These are phyloP conservation scores for Clanis bilineata DNA, from an alignment of 2,888 invertebrate species.

Conservation along the genomic window DNA sequence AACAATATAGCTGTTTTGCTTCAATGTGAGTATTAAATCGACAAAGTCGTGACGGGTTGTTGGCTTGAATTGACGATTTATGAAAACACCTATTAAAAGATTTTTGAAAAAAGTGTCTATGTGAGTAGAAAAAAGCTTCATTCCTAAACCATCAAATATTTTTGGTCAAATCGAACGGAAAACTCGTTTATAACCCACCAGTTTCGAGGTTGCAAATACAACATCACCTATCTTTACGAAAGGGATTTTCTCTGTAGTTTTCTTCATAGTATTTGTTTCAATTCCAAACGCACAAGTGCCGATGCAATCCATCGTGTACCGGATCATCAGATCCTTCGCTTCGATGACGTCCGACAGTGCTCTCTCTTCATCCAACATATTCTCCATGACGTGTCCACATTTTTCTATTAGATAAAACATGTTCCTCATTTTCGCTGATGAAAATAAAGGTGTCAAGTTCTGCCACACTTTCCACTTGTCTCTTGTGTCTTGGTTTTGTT, in stretches of 20 bases:
- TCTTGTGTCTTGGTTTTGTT: constrained; percentile 38
- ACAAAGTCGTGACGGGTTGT: constrained; percentile 49
- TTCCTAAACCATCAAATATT: constrained; percentile 40
- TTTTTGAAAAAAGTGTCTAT: constrained; percentile 39
- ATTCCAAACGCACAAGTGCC: constrained; percentile 44
- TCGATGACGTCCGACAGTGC: constrained; percentile 25
- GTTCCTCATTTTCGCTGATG: constrained; percentile 38
- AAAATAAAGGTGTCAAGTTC: constrained; percentile 39
- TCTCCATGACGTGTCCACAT: constrained; percentile 32
- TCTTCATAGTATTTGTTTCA: constrained; percentile 40
- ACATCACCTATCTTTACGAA: constrained; percentile 38
- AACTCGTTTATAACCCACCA: constrained; percentile 28
- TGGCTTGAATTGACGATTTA: constrained; percentile 36
- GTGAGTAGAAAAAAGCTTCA: constrained; percentile 33
- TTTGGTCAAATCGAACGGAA: constrained; percentile 42
- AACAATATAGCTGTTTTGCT: constrained; percentile 35
- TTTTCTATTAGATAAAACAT: constrained; percentile 43
- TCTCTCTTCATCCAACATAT: constrained; percentile 29
- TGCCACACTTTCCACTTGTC: constrained; percentile 42
- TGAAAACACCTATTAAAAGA: constrained; percentile 40
- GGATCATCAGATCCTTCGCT: constrained; percentile 30
- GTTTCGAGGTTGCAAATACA: constrained; percentile 30
- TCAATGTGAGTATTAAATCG: constrained; percentile 47
- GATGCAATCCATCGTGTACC: constrained; percentile 45
- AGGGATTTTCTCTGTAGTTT: constrained; percentile 32